These are phyloP conservation scores for Diplodus sargus DNA, from an alignment of 2,797 vertebrate species.

Conservation along the genomic window DNA sequence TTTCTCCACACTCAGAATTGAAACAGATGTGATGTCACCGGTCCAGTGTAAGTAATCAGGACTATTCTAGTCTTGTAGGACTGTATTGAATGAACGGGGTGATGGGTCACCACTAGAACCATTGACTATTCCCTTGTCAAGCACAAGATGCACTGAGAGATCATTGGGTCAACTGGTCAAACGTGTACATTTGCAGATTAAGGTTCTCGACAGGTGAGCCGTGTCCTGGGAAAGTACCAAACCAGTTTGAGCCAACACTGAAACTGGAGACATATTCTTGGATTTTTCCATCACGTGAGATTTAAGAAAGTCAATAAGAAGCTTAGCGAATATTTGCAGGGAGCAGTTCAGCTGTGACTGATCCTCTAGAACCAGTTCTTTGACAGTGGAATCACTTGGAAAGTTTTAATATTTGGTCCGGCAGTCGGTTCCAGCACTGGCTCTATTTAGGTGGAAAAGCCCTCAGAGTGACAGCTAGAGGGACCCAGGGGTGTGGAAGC, in stretches of 20 bases:
- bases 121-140: not conserved
- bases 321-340: constrained; percentile 3
- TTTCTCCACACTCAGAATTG: not conserved
- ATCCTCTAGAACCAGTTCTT: not conserved
- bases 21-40: not conserved
- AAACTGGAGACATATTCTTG: not conserved
- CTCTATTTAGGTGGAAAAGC: constrained; percentile 52
- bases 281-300: not conserved
- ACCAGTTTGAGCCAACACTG: not conserved
- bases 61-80: not conserved
- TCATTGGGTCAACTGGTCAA: not conserved
- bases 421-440: constrained; percentile 26
- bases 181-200: not conserved
- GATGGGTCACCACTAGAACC: not conserved
- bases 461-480: constrained; percentile 46
- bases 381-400: constrained; percentile 38
- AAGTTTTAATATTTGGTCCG: constrained; percentile 45
- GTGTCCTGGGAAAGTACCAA: constrained; percentile 2
- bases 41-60: not conserved
- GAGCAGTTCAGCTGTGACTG: not conserved
- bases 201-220: not conserved
- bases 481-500: constrained; percentile 58
- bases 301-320: constrained; percentile 10
- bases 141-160: not conserved
- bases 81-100: not conserved